Evolutionary conservation across 2,797 vertebrate genomes (phyloP).

Genomic region (Muscicapa comitata): DNA sequence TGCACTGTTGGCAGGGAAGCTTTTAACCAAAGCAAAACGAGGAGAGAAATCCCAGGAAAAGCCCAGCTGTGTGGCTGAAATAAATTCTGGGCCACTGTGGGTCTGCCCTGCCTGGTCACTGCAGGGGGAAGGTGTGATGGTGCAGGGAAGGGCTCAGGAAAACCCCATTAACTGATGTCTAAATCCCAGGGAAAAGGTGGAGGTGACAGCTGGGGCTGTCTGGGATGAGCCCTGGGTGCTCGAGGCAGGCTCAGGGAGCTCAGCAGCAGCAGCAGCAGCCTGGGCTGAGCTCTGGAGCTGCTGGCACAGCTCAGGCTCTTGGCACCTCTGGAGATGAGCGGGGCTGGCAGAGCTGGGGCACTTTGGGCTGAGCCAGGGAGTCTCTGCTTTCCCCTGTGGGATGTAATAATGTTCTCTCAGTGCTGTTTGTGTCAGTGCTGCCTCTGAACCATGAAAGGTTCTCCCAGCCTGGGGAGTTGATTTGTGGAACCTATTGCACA

Average conservation of each 20-base stretch:
- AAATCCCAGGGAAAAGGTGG: not conserved
- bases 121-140: not conserved
- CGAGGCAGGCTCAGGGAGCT: not conserved
- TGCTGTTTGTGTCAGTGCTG: not conserved
- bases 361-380: not conserved
- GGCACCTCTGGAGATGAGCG: not conserved
- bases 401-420: not conserved
- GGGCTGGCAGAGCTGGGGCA: not conserved
- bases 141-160: not conserved
- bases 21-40: not conserved
- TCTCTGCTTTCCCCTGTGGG: not conserved
- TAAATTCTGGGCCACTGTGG: not conserved
- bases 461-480: not conserved
- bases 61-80: not conserved
- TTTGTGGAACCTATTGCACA: not conserved
- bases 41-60: too few relatives aligned
- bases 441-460: not conserved
- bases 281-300: not conserved
- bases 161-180: not conserved
- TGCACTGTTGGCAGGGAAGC: not conserved
- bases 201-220: too few relatives aligned
- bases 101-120: not conserved
- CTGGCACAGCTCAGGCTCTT: not conserved
- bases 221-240: not conserved
- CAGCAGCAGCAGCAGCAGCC: not conserved